A percentile compares a stretch with the other conserved stretches of the same genome.
Conservation (phyloP, 2,113 vertebrate genomes). For the Anarhynchus alexandrinus region DNA sequence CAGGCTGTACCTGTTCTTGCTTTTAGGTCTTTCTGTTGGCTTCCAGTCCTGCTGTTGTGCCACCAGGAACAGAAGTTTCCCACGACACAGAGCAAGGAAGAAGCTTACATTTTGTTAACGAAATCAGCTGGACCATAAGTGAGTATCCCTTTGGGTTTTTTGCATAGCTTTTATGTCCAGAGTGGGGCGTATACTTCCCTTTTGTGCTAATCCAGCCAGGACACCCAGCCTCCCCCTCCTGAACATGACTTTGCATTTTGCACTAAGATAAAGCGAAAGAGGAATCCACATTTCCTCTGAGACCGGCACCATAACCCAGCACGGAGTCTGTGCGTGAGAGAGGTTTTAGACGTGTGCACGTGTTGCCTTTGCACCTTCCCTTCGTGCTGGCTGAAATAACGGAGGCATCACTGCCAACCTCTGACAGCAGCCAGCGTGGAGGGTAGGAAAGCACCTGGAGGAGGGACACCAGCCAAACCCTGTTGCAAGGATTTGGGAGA, state of each 20-base stretch:
- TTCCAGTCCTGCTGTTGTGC: neutral
- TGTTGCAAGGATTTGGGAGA: accelerated
- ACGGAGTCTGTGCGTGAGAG: accelerated
- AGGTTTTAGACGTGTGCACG: neutral
- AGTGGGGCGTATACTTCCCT: neutral
- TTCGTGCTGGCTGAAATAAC: neutral
- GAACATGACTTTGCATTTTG: neutral
- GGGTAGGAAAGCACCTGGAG: neutral
- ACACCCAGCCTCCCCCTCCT: neutral
- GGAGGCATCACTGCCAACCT: accelerated
- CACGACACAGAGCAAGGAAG: neutral
- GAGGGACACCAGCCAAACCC: neutral
- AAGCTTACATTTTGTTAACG: neutral
- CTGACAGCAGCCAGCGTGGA: neutral
- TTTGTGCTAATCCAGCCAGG: neutral
- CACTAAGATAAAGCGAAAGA: neutral
- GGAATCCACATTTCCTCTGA: neutral
- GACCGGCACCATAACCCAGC: neutral
- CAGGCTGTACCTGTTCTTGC: neutral
- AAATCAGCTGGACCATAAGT: neutral
- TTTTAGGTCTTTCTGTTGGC: neutral
- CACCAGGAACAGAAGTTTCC: neutral
- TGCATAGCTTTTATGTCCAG: neutral
- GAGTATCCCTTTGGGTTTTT: neutral
- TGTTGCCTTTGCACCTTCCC: neutral